These are phyloP conservation scores for Orbicella faveolata DNA, from an alignment of 64 coral and sea anemone species.

Conservation along the genomic window DNA sequence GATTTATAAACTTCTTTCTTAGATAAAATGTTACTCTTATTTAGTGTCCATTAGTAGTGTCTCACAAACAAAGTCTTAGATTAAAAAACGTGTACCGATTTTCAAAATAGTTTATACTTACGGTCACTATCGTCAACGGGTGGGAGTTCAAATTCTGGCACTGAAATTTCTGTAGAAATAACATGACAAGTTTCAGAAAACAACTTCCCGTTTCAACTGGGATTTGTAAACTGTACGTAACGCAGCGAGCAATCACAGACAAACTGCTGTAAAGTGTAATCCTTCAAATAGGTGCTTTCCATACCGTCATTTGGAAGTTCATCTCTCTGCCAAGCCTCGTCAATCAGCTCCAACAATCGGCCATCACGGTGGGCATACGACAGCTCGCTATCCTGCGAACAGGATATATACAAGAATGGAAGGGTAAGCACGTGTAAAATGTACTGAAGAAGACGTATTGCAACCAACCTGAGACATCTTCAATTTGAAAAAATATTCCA, in stretches of 20 bases:
- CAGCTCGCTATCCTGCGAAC: conserved; percentile 77
- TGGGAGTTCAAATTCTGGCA: conserved; percentile 92
- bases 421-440: not conserved
- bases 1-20: too few species aligned
- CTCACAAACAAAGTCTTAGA: too few species aligned
- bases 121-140: conserved; percentile 86
- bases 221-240: too few species aligned
- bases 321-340: conserved; percentile 78
- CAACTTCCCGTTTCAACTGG: too few species aligned
- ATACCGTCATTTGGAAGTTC: conserved; percentile 78
- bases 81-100: too few species aligned
- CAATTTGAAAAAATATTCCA: not conserved
- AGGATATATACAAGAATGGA: not conserved
- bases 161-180: conserved; percentile 64
- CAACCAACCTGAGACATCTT: not conserved
- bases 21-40: too few species aligned
- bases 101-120: conserved; percentile 46
- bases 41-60: too few species aligned
- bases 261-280: too few species aligned
- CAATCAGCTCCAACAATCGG: conserved; percentile 68
- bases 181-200: not conserved
- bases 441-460: not conserved
- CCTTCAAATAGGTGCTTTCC: not conserved
- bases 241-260: too few species aligned
- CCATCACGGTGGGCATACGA: conserved; percentile 68